Percentiles rank a stretch among this genome's conserved stretches.
phyloP scores from a whole-genome alignment of 2,797 vertebrate species.

The Cuniculus paca region DNA sequence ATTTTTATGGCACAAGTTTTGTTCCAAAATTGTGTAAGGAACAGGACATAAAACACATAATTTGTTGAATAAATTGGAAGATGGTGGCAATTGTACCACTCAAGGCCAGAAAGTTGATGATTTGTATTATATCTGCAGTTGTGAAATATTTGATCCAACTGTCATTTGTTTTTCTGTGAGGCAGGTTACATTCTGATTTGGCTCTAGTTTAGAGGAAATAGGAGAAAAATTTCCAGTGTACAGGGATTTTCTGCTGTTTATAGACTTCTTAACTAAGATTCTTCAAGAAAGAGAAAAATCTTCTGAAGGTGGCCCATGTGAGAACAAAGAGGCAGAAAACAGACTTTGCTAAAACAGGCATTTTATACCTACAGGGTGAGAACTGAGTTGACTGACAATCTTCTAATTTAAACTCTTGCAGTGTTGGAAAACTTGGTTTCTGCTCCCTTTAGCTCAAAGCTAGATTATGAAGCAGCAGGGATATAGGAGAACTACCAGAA shows the following conservation, averaged over 20 bases:
- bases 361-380: not conserved
- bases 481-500: slow-evolving; percentile 31
- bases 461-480: slow-evolving; percentile 56
- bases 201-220: not conserved
- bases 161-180: not conserved
- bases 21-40: not conserved
- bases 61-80: not conserved
- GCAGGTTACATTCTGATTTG: not conserved
- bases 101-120: not conserved
- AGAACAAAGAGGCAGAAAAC: slow-evolving; percentile 16
- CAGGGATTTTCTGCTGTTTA: not conserved
- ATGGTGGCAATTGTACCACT: accelerated
- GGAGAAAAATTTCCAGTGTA: not conserved
- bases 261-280: not conserved
- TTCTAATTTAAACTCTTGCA: slow-evolving; percentile 56
- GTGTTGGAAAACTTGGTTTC: slow-evolving; percentile 14
- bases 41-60: not conserved
- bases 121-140: not conserved
- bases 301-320: not conserved
- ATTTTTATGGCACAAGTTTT: not conserved
- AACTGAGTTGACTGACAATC: not conserved
- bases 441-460: slow-evolving; percentile 4
- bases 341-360: not conserved
- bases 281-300: not conserved
- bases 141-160: not conserved